Base-by-base conservation (phyloP, 2,888 invertebrate genomes). In the Pyrrhia umbra region DNA sequence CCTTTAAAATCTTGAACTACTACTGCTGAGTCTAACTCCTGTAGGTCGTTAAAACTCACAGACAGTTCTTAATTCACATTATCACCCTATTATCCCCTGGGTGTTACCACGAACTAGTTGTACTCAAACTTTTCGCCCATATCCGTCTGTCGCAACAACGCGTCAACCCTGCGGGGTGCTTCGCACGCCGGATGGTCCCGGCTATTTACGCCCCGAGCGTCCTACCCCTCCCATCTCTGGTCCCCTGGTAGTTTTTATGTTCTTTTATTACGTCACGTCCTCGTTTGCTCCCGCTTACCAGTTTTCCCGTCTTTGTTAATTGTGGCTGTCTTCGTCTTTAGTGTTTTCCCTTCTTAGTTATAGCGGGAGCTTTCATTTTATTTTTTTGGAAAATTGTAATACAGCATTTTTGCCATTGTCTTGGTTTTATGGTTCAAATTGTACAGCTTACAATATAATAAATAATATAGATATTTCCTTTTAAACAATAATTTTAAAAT, bases 221-320 rank as follows among this genome's bases (percentile, higher is more conserved):
- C 68, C 70, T 43, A 74, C 76, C 77, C 81, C 73, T 66, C 76
- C 80, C 69, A 57, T 63, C 60, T 27, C 57, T 63, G 59, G 74
- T 79, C 79, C 80, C 77, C 76, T 73, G 73, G 75, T 75, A 75
- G 77, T 76, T 78, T 79, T 81, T 76, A 81, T 80, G 79, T 78
- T 79, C 80, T 78, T 79, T 79, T 79, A 79, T 79, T 83, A 83
- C 80, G 79, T 77, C 77, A 82, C 81, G 81, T 81, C 75, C 79
- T 76, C 80, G 80, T 80, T 81, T 81, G 78, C 73, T 80, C 77
- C 80, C 75, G 71, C 75, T 71, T 77, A 79, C 79, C 79, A 79
- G 79, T 79, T 79, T 74, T 60, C 80, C 76, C 69, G 84, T 73
- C 82, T 77, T 75, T 78, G 81, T 82, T 85, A 85, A 85, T 85